phyloP scores from a whole-genome alignment of 2,888 invertebrate genomes.

The Subacronicta megacephala region DNA sequence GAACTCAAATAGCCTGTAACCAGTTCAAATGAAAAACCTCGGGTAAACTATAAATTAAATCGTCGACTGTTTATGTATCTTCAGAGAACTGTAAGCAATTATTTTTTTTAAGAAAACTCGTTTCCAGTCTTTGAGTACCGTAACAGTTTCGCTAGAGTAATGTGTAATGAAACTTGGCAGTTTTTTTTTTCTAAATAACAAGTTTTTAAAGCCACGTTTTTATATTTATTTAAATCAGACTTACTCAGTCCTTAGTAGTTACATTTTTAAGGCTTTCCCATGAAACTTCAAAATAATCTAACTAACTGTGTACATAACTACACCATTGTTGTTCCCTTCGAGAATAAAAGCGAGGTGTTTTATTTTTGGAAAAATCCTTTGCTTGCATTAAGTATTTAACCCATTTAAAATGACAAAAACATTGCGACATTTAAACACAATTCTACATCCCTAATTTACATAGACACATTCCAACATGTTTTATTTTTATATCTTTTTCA shows the following conservation, averaged over 20 bases:
- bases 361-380: too few species aligned
- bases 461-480: slow-evolving; percentile 14
- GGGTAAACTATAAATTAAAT: slow-evolving; percentile 61
- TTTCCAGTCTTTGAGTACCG: background rate
- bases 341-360: too few species aligned
- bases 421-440: slow-evolving; percentile 6
- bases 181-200: too few species aligned
- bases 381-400: background rate
- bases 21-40: slow-evolving; percentile 61
- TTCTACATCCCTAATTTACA: slow-evolving; percentile 20
- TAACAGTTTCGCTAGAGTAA: background rate
- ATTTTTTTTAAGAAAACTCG: slow-evolving; percentile 4
- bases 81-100: slow-evolving; percentile 11
- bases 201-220: too few species aligned
- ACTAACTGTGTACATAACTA: too few species aligned
- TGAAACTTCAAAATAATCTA: too few species aligned
- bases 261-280: too few species aligned
- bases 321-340: too few species aligned
- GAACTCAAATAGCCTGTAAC: slow-evolving; percentile 64
- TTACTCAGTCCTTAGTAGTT: too few species aligned
- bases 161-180: slow-evolving; percentile 1
- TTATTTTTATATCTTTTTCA: slow-evolving; percentile 18
- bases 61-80: slow-evolving; percentile 21
- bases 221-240: too few species aligned
- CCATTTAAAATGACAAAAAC: slow-evolving; percentile 4